Conservation (phyloP, 2,797 vertebrate genomes). For the Gephyroberyx darwinii region DNA sequence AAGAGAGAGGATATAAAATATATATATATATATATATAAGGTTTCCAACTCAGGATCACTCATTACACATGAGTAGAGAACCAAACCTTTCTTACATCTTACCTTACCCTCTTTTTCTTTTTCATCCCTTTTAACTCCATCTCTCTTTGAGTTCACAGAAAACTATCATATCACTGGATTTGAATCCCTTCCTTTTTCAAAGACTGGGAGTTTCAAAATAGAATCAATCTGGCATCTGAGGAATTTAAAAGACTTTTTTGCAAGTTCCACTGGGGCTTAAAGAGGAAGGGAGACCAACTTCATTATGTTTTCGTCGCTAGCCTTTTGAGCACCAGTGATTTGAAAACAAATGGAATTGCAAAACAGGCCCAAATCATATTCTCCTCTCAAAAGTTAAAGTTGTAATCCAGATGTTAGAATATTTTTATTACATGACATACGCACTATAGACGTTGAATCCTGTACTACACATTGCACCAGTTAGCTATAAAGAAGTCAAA, state of each 20-base stretch:
- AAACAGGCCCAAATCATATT: too few relatives aligned
- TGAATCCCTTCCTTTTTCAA: conserved; percentile 8
- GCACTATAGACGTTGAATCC: too few relatives aligned
- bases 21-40: too few relatives aligned
- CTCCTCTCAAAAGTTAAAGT: too few relatives aligned
- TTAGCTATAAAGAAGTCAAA: background rate
- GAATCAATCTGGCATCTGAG: conserved; percentile 14
- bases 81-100: too few relatives aligned
- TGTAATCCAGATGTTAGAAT: too few relatives aligned
- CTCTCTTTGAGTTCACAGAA: conserved; percentile 7
- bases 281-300: conserved; percentile 17
- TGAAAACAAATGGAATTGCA: too few relatives aligned
- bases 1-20: too few relatives aligned
- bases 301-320: background rate
- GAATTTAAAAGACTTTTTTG: conserved; percentile 34
- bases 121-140: background rate
- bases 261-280: conserved; percentile 26
- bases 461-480: background rate
- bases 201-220: conserved; percentile 34
- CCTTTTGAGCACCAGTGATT: background rate
- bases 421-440: too few relatives aligned
- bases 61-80: too few relatives aligned
- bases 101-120: background rate
- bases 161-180: conserved; percentile 24
- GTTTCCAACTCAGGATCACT: too few relatives aligned